Conservation (phyloP, 2,888 invertebrate species). For the Ptychoptera contaminata region DNA sequence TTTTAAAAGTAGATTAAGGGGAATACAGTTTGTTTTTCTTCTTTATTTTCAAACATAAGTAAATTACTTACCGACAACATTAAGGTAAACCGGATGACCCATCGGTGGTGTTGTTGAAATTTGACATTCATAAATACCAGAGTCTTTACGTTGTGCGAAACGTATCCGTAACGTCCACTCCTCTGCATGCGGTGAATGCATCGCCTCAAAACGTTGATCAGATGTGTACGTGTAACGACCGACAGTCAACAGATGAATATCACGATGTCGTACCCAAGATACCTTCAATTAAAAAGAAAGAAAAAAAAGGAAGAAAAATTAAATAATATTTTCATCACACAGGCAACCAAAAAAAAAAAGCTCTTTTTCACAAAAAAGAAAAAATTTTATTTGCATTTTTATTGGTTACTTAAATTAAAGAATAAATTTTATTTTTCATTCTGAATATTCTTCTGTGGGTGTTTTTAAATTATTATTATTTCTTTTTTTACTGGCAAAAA, state of each 20-base stretch:
- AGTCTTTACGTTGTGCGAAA: conserved; percentile 56
- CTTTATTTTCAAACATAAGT: neutral
- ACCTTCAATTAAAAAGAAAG: conserved; percentile 34
- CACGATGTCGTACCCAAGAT: conserved; percentile 62
- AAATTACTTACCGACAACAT: conserved; percentile 60
- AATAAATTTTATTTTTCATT: too few species aligned
- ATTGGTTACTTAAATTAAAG: too few species aligned
- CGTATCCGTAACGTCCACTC: conserved; percentile 71
- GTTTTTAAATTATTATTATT: too few species aligned
- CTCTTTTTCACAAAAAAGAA: too few species aligned
- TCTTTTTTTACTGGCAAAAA: too few species aligned
- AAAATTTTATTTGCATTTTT: too few species aligned
- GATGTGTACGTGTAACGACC: conserved; percentile 64
- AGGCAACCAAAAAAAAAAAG: too few species aligned
- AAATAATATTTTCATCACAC: too few species aligned
- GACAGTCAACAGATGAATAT: conserved; percentile 58
- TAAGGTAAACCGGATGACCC: conserved; percentile 65
- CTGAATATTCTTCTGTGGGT: too few species aligned
- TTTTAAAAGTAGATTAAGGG: too few species aligned
- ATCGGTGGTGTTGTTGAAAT: conserved; percentile 81
- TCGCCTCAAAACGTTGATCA: conserved; percentile 72
- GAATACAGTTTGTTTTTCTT: neutral
- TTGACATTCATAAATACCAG: conserved; percentile 78
- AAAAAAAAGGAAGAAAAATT: neutral
- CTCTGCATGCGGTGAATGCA: conserved; percentile 73